phyloP scores from a whole-genome alignment of 2,797 vertebrate species.

The Fistularia commersonii region DNA sequence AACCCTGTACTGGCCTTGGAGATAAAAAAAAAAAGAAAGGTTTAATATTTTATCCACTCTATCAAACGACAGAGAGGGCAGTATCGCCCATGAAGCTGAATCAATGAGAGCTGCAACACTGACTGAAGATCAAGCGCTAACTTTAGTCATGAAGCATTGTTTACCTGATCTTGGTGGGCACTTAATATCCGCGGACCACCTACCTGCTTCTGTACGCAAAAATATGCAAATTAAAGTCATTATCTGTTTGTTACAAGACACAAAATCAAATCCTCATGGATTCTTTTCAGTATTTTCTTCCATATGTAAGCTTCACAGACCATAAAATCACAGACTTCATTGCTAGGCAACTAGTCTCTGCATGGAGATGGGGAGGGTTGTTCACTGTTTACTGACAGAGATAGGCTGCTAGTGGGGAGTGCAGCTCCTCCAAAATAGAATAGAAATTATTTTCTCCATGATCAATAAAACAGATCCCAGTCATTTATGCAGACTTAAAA shows the following conservation, averaged over 20 bases:
- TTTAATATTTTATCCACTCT: slow-evolving; percentile 54
- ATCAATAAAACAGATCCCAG: slow-evolving; percentile 52
- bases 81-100: slow-evolving; percentile 23
- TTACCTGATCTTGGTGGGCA: slow-evolving; percentile 23
- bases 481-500: slow-evolving; percentile 49
- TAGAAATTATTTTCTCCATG: slow-evolving; percentile 34
- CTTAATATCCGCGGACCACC: slow-evolving; percentile 34
- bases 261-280: slow-evolving; percentile 63
- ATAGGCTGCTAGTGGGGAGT: slow-evolving; percentile 68
- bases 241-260: slow-evolving; percentile 50
- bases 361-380: slow-evolving; percentile 61
- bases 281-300: slow-evolving; percentile 49
- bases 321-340: slow-evolving; percentile 80
- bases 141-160: slow-evolving; percentile 24
- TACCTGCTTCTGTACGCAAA: slow-evolving; percentile 21
- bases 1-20: slow-evolving; percentile 30
- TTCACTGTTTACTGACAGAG: slow-evolving; percentile 65
- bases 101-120: slow-evolving; percentile 36
- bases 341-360: slow-evolving; percentile 83
- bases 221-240: slow-evolving; percentile 31
- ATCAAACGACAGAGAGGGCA: slow-evolving; percentile 31
- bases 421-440: slow-evolving; percentile 61
- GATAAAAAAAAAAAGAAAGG: slow-evolving; percentile 47
- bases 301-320: slow-evolving; percentile 70
- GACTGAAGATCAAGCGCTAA: slow-evolving; percentile 27